phyloP scores from a whole-genome alignment of 2,888 invertebrate genomes.

The Cheilosia impressa region DNA sequence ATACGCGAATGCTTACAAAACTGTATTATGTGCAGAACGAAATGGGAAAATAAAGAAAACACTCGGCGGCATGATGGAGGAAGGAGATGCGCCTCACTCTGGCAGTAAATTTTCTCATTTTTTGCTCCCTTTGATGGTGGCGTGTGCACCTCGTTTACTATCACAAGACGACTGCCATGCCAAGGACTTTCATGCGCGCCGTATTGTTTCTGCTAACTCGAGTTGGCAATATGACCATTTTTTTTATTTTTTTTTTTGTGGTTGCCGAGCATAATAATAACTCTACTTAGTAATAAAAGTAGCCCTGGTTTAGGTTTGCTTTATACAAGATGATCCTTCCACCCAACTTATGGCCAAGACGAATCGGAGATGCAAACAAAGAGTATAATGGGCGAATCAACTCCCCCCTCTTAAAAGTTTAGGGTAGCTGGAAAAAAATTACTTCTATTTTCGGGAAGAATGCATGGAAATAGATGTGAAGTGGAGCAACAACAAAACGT shows the following conservation, averaged over 20 bases:
- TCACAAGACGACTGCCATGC: slow-evolving; percentile 7
- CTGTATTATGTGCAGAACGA: slow-evolving; percentile 39
- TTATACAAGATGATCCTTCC: slow-evolving; percentile 57
- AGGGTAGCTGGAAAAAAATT: not conserved
- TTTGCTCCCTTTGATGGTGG: slow-evolving; percentile 1
- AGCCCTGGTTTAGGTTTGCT: slow-evolving; percentile 49
- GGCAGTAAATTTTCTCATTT: slow-evolving; percentile 36
- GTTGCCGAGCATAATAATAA: slow-evolving; percentile 53
- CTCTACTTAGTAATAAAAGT: slow-evolving; percentile 58
- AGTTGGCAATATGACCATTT: slow-evolving; percentile 61
- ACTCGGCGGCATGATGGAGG: slow-evolving; percentile 37
- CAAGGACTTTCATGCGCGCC: slow-evolving; percentile 41
- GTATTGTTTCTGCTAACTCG: slow-evolving; percentile 54
- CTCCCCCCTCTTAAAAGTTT: slow-evolving; percentile 5
- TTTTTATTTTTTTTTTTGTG: not conserved
- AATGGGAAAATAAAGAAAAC: slow-evolving; percentile 16
- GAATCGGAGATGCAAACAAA: slow-evolving; percentile 43
- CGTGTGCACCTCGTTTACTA: slow-evolving; percentile 31
- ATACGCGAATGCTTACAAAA: slow-evolving; percentile 55
- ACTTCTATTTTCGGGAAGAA: slow-evolving; percentile 38
- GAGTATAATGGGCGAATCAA: slow-evolving; percentile 9
- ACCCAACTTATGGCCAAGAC: slow-evolving; percentile 19
- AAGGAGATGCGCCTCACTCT: slow-evolving; percentile 58
- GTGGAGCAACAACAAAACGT: slow-evolving; percentile 13
- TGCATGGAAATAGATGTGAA: slow-evolving; percentile 29